Conservation (phyloP, 2,888 invertebrate genomes). For the Drosophila tripunctata region DNA sequence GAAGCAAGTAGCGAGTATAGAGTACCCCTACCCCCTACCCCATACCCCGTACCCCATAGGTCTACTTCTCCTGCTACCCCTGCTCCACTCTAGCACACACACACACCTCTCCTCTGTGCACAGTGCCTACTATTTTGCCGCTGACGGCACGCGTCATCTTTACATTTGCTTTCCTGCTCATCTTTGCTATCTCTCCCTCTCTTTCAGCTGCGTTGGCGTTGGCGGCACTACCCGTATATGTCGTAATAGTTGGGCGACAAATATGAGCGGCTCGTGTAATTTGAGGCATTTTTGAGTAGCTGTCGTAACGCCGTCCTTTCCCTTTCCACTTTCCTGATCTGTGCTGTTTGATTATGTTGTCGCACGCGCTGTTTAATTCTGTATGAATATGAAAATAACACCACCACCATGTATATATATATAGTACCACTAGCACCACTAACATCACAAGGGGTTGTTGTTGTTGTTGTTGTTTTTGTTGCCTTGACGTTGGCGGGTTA, state of each 20-base stretch:
- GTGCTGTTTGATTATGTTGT: constrained; percentile 82
- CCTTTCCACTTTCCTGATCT: constrained; percentile 10
- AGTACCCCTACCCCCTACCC: constrained; percentile 5
- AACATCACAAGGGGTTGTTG: constrained; percentile 18
- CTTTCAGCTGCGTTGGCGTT: background rate
- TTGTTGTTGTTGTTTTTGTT: too few species aligned
- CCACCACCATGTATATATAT: constrained; percentile 2
- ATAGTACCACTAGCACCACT: background rate
- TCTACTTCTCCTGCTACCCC: too few species aligned
- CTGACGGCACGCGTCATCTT: constrained; percentile 59
- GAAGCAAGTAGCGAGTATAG: too few species aligned
- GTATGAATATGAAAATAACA: constrained; percentile 75
- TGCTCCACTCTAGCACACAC: background rate
- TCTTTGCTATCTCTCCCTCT: background rate
- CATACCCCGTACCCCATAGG: too few species aligned
- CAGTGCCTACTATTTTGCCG: constrained; percentile 40
- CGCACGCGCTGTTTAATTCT: constrained; percentile 82
- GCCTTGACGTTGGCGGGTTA: constrained; percentile 68
- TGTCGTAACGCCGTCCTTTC: background rate
- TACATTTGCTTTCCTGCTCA: background rate
- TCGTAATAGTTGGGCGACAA: constrained; percentile 68
- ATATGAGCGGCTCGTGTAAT: constrained; percentile 63
- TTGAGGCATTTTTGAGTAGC: constrained; percentile 66
- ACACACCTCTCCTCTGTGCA: background rate
- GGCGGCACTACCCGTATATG: constrained; percentile 58